Base-by-base conservation (phyloP, 2,888 invertebrate species). In the Adelognathus sp. region DNA sequence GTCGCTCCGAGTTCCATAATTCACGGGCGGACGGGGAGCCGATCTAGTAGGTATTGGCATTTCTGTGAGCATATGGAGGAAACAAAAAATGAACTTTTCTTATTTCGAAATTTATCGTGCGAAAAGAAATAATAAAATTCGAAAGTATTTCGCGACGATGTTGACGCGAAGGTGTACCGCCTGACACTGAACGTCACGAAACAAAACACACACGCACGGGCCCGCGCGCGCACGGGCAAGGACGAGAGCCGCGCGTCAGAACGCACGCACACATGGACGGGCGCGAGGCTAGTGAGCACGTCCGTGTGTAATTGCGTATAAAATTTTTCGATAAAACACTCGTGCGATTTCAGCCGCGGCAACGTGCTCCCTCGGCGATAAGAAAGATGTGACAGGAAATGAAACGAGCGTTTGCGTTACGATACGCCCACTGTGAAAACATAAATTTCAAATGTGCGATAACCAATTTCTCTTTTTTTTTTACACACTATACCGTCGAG, bases 21-120 rank as follows among this genome's bases (percentile, higher is more conserved):
- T 92, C 91, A 89, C 88, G 5, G 94, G 94, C 24, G 93, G 93
- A 64, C 92, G 88, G 14, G 94, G 94, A 4, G 94, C 94, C 54
- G 93, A 92, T 84, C 94, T 92, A n/a, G 92, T 90, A 21, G 94
- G 94, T 81, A 94, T 93, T 86, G 94, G 94, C 94, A 94, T 94
- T 83, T 93, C 94, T 94, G 90, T 71, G 83, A 89, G 67, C 76
- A 84, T 80, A 79, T 79, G 79, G 67, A 78, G 46, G 41, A 75
- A 61, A 70, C 54, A 41, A 79, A 60, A 52, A 71, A 58, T 54
- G 72, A 64, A 58, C 64, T 18, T 41, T 64, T 70, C 24, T 24
- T 41, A 21, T 50, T 61, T 7, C 66, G 50, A 46, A 9, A 58
- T 64, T 44, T 50, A 33, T 69, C 29, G n/a, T 27, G n/a, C 27